Evolutionary conservation across 2,113 vertebrate genomes (phyloP).

Genomic region (Gambusia holbrooki): DNA sequence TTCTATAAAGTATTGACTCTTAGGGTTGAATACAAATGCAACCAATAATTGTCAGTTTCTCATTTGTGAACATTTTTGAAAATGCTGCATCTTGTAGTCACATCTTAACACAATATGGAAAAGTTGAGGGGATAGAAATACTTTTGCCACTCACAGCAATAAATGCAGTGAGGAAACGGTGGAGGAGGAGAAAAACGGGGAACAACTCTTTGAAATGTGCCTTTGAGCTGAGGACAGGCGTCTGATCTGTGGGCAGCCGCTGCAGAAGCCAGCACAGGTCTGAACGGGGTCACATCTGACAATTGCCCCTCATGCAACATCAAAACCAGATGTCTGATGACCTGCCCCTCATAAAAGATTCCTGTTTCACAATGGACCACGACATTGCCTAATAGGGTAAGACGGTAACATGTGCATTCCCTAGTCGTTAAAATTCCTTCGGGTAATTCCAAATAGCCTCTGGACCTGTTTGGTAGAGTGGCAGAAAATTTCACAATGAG

Average conservation of each 20-base stretch:
- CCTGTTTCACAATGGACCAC: slow-evolving; percentile 64
- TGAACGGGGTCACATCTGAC: slow-evolving; percentile 52
- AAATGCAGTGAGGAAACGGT: not conserved
- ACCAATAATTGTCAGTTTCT: no score
- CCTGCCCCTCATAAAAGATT: slow-evolving; percentile 71
- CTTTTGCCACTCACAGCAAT: not conserved
- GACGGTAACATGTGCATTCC: slow-evolving; percentile 46
- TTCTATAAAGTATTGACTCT: no score
- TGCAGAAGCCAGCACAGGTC: slow-evolving; percentile 41
- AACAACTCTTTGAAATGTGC: slow-evolving; percentile 24
- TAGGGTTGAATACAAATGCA: no score
- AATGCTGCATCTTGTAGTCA: no score
- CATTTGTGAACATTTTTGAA: no score
- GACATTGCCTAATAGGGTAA: slow-evolving; percentile 66
- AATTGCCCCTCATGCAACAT: slow-evolving; percentile 47
- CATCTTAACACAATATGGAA: no score
- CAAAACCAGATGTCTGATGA: slow-evolving; percentile 72
- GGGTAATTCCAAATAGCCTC: slow-evolving; percentile 60
- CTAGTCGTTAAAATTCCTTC: slow-evolving; percentile 65
- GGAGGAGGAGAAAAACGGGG: slow-evolving; percentile 8
- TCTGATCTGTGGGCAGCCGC: slow-evolving; percentile 47
- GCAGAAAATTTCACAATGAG: slow-evolving; percentile 32
- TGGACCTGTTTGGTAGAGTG: slow-evolving; percentile 27
- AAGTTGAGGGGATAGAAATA: not conserved
- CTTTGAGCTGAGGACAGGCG: slow-evolving; percentile 35